phyloP scores from a whole-genome alignment of 2,797 vertebrate genomes.

The Hyperoplus immaculatus region DNA sequence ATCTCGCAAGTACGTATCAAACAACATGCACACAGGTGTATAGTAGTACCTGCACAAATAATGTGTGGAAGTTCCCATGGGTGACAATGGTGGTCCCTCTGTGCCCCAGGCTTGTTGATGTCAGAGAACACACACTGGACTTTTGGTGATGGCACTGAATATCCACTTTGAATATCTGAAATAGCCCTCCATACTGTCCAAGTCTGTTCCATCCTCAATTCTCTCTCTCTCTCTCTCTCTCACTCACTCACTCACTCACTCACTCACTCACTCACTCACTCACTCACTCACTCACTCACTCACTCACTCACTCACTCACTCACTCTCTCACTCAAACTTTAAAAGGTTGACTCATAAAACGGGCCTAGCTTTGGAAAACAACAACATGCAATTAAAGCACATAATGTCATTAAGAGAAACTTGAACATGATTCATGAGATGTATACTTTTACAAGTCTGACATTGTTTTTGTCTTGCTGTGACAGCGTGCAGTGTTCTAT shows the following conservation, averaged over 20 bases:
- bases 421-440: neutral
- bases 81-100: slow-evolving; percentile 8
- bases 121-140: slow-evolving; percentile 45
- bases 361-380: neutral
- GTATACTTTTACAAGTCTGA: neutral
- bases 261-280: too few species aligned
- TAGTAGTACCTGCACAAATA: slow-evolving; percentile 18
- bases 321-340: neutral
- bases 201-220: neutral
- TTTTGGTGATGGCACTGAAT: slow-evolving; percentile 35
- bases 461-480: neutral
- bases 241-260: neutral
- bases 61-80: slow-evolving; percentile 11
- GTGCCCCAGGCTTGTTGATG: slow-evolving; percentile 41
- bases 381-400: neutral
- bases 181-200: slow-evolving; percentile 1
- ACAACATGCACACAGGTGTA: too few species aligned
- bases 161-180: slow-evolving; percentile 1
- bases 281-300: too few species aligned
- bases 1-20: neutral
- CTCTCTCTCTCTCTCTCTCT: neutral
- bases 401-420: slow-evolving; percentile 5
- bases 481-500: neutral
- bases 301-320: too few species aligned
- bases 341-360: neutral